Conservation (phyloP, 2,888 invertebrate genomes). For the Coremacera marginata region DNA sequence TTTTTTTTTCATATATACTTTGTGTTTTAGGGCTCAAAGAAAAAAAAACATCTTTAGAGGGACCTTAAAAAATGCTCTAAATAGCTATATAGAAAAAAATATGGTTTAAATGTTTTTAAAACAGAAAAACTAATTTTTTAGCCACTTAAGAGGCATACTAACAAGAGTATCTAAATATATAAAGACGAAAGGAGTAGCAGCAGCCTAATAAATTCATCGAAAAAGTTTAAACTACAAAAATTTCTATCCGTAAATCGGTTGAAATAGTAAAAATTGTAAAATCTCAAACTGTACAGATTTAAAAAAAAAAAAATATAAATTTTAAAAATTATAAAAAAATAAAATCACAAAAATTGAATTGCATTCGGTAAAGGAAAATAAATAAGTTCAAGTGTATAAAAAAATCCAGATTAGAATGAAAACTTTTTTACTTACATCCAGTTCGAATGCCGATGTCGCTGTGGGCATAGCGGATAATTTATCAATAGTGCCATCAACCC, state of each 20-base stretch:
- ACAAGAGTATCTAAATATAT: too few species aligned
- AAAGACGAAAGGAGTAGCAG: too few species aligned
- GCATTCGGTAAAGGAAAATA: neutral
- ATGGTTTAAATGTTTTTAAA: too few species aligned
- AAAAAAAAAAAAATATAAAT: too few species aligned
- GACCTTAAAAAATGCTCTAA: neutral
- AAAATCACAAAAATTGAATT: conserved; percentile 23
- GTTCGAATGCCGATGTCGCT: conserved; percentile 70
- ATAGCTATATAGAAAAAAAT: too few species aligned
- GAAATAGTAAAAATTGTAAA: conserved; percentile 19
- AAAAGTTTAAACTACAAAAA: too few species aligned
- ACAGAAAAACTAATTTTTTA: too few species aligned
- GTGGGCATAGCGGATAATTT: conserved; percentile 84
- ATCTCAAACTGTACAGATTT: neutral
- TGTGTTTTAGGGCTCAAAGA: conserved; percentile 16
- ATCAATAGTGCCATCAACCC: conserved; percentile 87
- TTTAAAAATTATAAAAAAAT: conserved; percentile 31
- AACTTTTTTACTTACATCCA: conserved; percentile 65
- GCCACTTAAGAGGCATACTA: too few species aligned
- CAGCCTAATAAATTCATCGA: too few species aligned
- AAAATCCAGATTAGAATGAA: neutral
- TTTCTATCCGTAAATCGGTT: neutral
- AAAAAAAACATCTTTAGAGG: neutral
- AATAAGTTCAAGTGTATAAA: neutral
- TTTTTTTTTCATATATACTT: conserved; percentile 25